Percentiles rank a stretch among this genome's conserved stretches.
These are phyloP conservation scores for Herpailurus yagouaroundi DNA, from an alignment of 2,113 vertebrate genomes.

Conservation along the genomic window DNA sequence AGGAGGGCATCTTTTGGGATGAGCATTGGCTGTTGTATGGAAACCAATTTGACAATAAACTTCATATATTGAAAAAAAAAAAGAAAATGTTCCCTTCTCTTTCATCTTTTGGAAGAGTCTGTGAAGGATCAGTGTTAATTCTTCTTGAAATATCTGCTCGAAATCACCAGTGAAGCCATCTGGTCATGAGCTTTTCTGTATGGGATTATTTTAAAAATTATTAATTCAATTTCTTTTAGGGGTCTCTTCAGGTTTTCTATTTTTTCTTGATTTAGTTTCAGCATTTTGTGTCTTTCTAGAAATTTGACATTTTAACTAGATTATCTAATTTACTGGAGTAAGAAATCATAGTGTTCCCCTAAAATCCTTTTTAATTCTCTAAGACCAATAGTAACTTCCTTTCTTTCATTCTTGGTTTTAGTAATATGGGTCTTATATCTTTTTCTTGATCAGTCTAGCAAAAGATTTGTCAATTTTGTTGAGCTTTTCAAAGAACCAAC, in stretches of 20 bases:
- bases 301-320: neutral
- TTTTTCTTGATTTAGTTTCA: neutral
- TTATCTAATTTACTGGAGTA: neutral
- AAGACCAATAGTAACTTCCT: neutral
- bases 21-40: too few species aligned
- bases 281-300: neutral
- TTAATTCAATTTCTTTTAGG: neutral
- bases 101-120: neutral
- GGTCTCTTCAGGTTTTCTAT: neutral
- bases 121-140: neutral
- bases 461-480: neutral
- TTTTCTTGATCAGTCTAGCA: neutral
- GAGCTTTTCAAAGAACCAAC: neutral
- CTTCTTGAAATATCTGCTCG: neutral
- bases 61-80: too few species aligned
- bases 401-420: neutral
- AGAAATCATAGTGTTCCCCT: neutral
- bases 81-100: neutral
- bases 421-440: neutral
- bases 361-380: slow-evolving; percentile 5
- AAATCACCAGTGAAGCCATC: neutral
- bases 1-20: too few species aligned
- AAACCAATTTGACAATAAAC: too few species aligned
- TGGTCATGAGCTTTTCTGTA: neutral
- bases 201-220: neutral